Base-by-base conservation (phyloP, 2,797 vertebrate genomes). In the Chlorospingus semifuscus region DNA sequence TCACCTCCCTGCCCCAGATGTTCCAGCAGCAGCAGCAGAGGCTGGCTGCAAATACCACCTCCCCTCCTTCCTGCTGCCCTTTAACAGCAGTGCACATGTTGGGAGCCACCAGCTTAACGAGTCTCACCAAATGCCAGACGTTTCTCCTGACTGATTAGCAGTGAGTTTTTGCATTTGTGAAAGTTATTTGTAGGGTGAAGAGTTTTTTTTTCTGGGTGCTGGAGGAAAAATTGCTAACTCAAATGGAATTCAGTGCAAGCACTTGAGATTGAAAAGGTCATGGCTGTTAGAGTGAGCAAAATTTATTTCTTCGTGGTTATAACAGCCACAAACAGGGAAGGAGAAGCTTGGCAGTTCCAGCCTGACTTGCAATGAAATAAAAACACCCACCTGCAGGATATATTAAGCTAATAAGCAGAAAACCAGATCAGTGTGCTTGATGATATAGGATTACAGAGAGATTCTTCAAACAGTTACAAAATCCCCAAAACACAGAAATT, bases 251-350 rank as follows among this genome's bases (percentile, higher is more conserved):
- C 88, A 68, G 49, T n/a, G 34, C 53, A 68, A 91, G 72, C 41
- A 63, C 79, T 86, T 46, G 61, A 86, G 88, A 93, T n/a, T 77
- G 90, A 93, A 96, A 96, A 95, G 85, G 90, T 88, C 83, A 66
- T 0, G 0, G 60, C 80, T 91, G 83, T 83, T 91, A 83, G 55
- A 85, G 30, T 27, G 32, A 52, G 37, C 21, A 93, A 83, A 91
- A 83, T 52, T 59, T 83, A 83, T 72, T 87, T 83, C 27, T 84
- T 77, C 53, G 76, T 66, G 13, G 39, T 79, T 87, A 21, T 41
- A 74, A 32, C 47, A 83, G 76, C 56, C 23, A 26, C 41, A 60
- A 44, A 90, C 36, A 37, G 4, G 41, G 41, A 77, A 87, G 56
- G 53, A 85, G 44, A 74, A 85, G 32, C 17, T 59, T 87, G 36